Evolutionary conservation across 1,140 invertebrate species (phyloP).

Genomic region (Notospermus geniculatus): DNA sequence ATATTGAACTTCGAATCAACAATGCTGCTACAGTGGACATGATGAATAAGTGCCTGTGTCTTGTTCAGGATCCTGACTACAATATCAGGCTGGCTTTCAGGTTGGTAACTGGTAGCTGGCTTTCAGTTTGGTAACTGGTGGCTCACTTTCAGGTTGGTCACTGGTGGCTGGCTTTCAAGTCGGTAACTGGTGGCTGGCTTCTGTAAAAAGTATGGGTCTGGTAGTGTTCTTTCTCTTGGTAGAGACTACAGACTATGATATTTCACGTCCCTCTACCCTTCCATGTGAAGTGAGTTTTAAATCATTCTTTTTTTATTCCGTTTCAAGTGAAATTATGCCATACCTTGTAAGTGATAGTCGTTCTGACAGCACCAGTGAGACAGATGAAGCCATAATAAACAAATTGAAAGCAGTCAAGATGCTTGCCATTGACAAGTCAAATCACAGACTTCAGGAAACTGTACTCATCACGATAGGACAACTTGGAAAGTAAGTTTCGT

Average conservation of each 20-base stretch:
- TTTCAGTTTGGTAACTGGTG: too few species aligned
- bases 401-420: constrained; percentile 31
- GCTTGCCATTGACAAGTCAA: constrained; percentile 21
- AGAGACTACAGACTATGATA: too few species aligned
- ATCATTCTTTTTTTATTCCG: background rate
- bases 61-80: constrained; percentile 36
- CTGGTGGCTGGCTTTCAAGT: too few species aligned
- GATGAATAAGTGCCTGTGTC: constrained; percentile 27
- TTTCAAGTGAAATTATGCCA: constrained; percentile 33
- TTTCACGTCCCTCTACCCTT: too few species aligned
- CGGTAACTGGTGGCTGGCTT: too few species aligned
- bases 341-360: constrained; percentile 24
- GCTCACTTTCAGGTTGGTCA: too few species aligned
- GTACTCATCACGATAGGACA: constrained; percentile 42
- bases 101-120: too few species aligned
- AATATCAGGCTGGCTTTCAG: constrained; percentile 33
- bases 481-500: constrained; percentile 43
- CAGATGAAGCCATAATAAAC: constrained; percentile 31
- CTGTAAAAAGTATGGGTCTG: too few species aligned
- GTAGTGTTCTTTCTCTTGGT: too few species aligned
- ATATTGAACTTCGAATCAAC: constrained; percentile 33
- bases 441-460: constrained; percentile 37
- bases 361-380: constrained; percentile 18
- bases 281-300: too few species aligned
- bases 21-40: constrained; percentile 29